Evolutionary conservation across 2,888 invertebrate genomes (phyloP).

Genomic region (Panopea generosa): DNA sequence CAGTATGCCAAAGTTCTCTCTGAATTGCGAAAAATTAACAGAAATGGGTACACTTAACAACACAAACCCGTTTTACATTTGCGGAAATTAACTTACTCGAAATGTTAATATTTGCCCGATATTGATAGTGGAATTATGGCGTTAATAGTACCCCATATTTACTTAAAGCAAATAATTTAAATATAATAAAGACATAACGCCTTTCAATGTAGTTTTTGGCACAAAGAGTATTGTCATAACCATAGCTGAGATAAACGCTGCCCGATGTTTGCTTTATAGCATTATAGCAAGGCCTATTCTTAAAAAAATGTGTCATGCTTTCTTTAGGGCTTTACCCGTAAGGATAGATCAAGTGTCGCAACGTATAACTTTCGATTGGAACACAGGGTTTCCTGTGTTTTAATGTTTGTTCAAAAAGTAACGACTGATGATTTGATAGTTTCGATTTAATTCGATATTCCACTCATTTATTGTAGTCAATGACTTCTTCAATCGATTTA

Average conservation of each 20-base stretch:
- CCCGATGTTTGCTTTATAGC: neutral
- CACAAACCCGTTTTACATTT: conserved; percentile 34
- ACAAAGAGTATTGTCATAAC: no score
- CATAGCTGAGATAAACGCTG: no score
- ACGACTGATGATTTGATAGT: neutral
- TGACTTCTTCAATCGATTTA: neutral
- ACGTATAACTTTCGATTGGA: neutral
- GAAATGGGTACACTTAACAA: conserved; percentile 8
- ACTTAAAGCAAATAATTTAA: neutral
- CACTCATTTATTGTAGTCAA: neutral
- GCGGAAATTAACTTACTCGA: conserved; percentile 61
- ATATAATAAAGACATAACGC: neutral
- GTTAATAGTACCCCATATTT: conserved; percentile 23
- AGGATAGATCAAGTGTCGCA: neutral
- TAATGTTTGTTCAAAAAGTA: conserved; percentile 5
- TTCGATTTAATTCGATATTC: neutral
- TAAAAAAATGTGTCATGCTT: neutral
- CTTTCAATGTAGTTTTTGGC: no score
- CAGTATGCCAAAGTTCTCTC: conserved; percentile 21
- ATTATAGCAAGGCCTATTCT: neutral
- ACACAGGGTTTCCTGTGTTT: neutral
- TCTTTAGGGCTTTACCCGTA: no score
- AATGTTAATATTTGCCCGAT: conserved; percentile 54
- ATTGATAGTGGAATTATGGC: conserved; percentile 48
- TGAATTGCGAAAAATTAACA: conserved; percentile 57